phyloP scores from a whole-genome alignment of 2,113 vertebrate species.

The Taurulus bubalis region DNA sequence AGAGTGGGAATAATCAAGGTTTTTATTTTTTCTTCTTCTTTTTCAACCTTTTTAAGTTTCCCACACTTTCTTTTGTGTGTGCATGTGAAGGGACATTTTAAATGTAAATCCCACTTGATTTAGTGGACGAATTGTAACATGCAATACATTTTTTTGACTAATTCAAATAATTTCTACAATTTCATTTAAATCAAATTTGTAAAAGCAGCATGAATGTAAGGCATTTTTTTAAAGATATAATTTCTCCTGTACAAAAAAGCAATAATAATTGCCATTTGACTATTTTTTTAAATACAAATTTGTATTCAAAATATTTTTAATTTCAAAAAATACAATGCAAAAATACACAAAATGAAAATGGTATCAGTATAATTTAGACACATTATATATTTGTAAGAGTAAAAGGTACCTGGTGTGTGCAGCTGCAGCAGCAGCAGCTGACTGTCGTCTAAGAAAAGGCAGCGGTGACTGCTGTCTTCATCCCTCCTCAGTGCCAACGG shows the following conservation, averaged over 20 bases:
- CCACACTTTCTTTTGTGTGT: not conserved
- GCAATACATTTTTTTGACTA: not conserved
- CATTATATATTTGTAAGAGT: not conserved
- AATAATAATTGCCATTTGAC: not conserved
- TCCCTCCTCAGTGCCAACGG: conserved; percentile 59
- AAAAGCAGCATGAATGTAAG: not conserved
- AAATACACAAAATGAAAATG: not conserved
- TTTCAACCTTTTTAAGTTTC: not conserved
- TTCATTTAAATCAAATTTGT: not conserved
- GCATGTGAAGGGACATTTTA: not conserved
- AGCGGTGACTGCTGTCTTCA: too few species aligned
- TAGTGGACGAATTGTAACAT: conserved; percentile 22
- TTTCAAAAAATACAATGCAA: not conserved
- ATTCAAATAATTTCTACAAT: not conserved
- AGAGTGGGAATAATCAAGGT: not conserved
- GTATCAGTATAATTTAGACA: not conserved
- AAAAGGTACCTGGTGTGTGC: conserved; percentile 49
- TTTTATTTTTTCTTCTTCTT: not conserved
- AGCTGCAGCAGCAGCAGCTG: conserved; percentile 49
- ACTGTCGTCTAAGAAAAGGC: too few species aligned
- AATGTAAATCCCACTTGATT: not conserved
- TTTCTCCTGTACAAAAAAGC: not conserved
- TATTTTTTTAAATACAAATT: not conserved
- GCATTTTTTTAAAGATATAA: not conserved
- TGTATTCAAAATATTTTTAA: not conserved